A percentile compares a stretch with the other conserved stretches of the same genome.
Evolutionary conservation across 53 echinoderm and acorn worm species (phyloP).

Genomic region (Zoroaster sp.): DNA sequence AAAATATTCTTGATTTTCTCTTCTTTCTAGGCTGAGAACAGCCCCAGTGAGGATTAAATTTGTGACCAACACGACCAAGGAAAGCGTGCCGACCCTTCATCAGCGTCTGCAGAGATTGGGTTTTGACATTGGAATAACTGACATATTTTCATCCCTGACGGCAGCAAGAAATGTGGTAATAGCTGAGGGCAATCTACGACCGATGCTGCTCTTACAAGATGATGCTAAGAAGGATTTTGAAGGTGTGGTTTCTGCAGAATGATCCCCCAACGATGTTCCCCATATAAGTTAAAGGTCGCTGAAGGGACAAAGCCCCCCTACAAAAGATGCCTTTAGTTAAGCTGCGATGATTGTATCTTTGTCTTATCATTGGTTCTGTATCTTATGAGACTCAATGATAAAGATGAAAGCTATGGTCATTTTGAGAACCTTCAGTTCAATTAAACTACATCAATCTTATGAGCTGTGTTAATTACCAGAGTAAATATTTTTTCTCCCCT

Average conservation of each 20-base stretch:
- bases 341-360: too few species aligned
- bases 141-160: slow-evolving; percentile 95
- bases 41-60: slow-evolving; percentile 74
- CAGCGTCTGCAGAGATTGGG: slow-evolving; percentile 72
- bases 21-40: slow-evolving; percentile 61
- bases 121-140: slow-evolving; percentile 68
- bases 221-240: slow-evolving; percentile 84
- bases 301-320: too few species aligned
- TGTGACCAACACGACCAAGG: slow-evolving; percentile 99
- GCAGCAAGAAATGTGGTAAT: slow-evolving; percentile 78
- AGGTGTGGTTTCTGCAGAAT: slow-evolving; percentile 60
- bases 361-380: too few species aligned
- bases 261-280: too few species aligned
- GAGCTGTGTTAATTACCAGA: too few species aligned
- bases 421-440: too few species aligned
- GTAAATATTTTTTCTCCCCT: too few species aligned
- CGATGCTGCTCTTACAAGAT: slow-evolving; percentile 83
- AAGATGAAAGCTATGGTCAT: too few species aligned
- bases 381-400: too few species aligned
- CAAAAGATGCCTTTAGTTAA: too few species aligned
- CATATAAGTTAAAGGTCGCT: too few species aligned
- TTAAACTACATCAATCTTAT: too few species aligned
- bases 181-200: slow-evolving; percentile 63
- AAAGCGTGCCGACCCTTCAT: slow-evolving; percentile 76
- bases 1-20: not conserved